Evolutionary conservation across 2,113 vertebrate genomes (phyloP).

Genomic region (Tor tambroides): DNA sequence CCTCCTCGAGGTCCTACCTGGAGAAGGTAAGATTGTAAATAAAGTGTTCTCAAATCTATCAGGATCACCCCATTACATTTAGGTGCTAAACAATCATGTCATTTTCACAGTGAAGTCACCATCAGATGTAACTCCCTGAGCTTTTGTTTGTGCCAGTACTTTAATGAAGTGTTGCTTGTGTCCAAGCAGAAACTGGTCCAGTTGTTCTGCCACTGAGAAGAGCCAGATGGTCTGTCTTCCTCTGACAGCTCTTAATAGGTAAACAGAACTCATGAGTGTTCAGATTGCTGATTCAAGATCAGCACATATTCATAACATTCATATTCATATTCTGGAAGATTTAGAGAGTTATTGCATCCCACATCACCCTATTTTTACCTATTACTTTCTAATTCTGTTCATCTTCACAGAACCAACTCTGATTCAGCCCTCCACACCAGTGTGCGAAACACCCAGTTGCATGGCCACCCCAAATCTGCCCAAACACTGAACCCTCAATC

Average conservation of each 20-base stretch:
- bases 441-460: slow-evolving; percentile 78
- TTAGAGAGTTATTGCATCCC: no score
- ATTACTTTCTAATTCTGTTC: background rate
- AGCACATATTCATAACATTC: no score
- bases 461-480: slow-evolving; percentile 67
- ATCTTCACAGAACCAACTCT: slow-evolving; percentile 78
- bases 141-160: background rate
- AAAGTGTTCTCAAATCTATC: background rate
- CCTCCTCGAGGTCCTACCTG: slow-evolving; percentile 78
- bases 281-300: background rate
- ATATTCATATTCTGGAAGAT: background rate
- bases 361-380: background rate
- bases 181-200: slow-evolving; percentile 75
- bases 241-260: slow-evolving; percentile 83
- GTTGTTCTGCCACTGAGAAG: slow-evolving; percentile 77
- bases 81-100: background rate
- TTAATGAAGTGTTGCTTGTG: background rate
- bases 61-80: background rate
- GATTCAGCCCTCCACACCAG: slow-evolving; percentile 87
- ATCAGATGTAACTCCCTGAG: background rate
- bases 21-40: slow-evolving; percentile 74
- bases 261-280: slow-evolving; percentile 14
- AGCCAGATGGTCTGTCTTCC: slow-evolving; percentile 79
- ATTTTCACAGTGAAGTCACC: background rate
- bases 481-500: slow-evolving; percentile 60